Evolutionary conservation across 2,888 invertebrate genomes (phyloP).

Genomic region (Erebia ligea): DNA sequence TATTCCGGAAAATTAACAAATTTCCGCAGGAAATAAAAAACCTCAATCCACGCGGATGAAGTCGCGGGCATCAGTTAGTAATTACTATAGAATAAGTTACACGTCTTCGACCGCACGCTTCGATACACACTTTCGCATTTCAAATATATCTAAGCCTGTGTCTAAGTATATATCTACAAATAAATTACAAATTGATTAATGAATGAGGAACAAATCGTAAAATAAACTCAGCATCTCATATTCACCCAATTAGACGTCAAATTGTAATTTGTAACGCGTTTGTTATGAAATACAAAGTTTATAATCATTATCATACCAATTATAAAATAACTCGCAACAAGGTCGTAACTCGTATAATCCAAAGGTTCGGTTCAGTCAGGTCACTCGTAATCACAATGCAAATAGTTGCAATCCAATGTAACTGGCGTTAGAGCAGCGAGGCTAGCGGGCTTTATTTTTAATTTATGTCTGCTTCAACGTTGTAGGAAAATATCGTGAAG

Average conservation of each 20-base stretch:
- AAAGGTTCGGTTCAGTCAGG: constrained; percentile 38
- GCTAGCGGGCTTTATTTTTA: neutral
- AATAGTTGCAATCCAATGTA: constrained; percentile 29
- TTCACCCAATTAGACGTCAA: constrained; percentile 15
- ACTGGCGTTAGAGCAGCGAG: constrained; percentile 27
- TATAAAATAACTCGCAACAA: constrained; percentile 27
- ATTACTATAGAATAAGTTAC: too few relatives aligned
- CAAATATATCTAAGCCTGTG: too few relatives aligned
- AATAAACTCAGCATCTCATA: constrained; percentile 9
- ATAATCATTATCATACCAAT: constrained; percentile 32
- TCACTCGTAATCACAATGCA: constrained; percentile 39
- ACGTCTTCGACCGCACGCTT: too few relatives aligned
- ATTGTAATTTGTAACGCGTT: neutral
- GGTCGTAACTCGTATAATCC: constrained; percentile 35
- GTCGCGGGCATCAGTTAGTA: too few relatives aligned
- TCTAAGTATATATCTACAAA: too few relatives aligned
- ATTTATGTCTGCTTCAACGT: neutral
- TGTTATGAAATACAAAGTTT: constrained; percentile 29
- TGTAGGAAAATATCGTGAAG: too few relatives aligned
- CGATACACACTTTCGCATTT: too few relatives aligned
- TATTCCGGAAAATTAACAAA: too few relatives aligned
- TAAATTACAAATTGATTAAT: neutral
- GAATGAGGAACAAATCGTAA: constrained; percentile 7
- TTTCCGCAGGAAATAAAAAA: too few relatives aligned
- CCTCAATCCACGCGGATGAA: too few relatives aligned